Evolutionary conservation across 2,113 vertebrate genomes (phyloP), one percentile per base, ranked within the genome.

Genomic region (Globicephala melas): DNA sequence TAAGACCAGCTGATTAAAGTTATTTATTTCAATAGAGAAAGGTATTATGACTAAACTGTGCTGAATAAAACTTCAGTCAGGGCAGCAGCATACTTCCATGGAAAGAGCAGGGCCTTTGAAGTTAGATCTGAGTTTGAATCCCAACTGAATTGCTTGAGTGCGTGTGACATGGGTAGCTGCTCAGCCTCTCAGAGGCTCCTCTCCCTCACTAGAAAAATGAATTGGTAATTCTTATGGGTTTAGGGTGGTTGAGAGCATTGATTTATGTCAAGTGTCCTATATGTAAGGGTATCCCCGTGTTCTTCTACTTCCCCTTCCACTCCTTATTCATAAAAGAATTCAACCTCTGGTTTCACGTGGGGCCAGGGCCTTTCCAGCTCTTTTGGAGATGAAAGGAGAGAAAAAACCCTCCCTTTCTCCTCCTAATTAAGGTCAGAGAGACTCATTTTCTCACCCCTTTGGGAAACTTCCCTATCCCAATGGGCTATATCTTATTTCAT

Each of bases 1-100:
- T 97, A 97, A 95, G 89, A 98, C 86, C 93, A 95, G 94, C 97
- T 97, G 97, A 93, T 84, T 97, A 81, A 94, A 95, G 89, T 92
- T 97, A 95, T 58, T 97, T 96, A 96, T 97, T 97, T 96, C 97
- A 79, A 86, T 96, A 87, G 79, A 68, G 93, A 91, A 94, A 95
- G 94, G 93, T 96, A 97, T 97, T 94, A 50, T 96, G 91, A 92
- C 86, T 80, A 84, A 96, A 91, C 91, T 8, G 3, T 31, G 17
- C 70, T 44, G 67, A 93, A 73, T 63, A 74, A 95, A 95, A 80
- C 63, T 83, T 93, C 9, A 84, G 44, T 38, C 68, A 84, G 41
- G 82, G 50, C 83, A 84, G 58, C 13, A 4, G 38, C 86, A 3
- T 36, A 36, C 71, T 95, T 15, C 21, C 67, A 7, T 89, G 62